These are phyloP conservation scores for Lagenorhynchus albirostris DNA, from an alignment of 2,113 vertebrate species.

Conservation along the genomic window DNA sequence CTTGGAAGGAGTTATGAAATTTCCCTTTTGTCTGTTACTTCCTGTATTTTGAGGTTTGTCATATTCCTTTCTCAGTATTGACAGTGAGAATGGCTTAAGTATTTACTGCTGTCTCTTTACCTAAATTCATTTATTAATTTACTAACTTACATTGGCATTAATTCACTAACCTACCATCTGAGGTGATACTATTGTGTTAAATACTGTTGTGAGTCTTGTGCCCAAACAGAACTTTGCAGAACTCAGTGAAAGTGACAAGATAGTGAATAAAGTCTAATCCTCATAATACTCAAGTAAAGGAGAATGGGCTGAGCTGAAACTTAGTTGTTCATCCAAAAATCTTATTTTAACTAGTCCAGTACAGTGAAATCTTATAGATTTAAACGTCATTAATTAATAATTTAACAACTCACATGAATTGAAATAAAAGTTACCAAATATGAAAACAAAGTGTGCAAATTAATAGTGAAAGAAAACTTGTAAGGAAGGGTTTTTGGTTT, in stretches of 20 bases:
- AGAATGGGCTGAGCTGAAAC: neutral
- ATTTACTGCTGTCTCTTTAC: neutral
- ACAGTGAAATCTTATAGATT: neutral
- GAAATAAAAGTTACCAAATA: neutral
- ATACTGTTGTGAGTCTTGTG: neutral
- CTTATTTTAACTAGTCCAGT: neutral
- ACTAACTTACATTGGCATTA: neutral
- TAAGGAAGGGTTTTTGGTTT: neutral
- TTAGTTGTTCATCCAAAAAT: neutral
- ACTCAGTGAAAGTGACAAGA: neutral
- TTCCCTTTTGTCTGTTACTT: slow-evolving; percentile 14
- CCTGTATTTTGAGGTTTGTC: slow-evolving; percentile 2
- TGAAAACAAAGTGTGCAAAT: neutral
- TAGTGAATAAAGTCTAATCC: neutral
- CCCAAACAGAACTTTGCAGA: neutral
- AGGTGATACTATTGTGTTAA: neutral
- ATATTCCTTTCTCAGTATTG: neutral
- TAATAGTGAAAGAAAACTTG: neutral
- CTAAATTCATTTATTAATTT: slow-evolving; percentile 17
- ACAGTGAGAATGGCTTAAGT: neutral
- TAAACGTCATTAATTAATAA: neutral
- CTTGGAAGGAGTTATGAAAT: neutral
- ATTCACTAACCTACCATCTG: neutral
- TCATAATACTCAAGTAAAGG: neutral
- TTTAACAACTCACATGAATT: slow-evolving; percentile 6